Evolutionary conservation across 2,113 vertebrate species (phyloP).

Genomic region (Sylvilagus bachmani): DNA sequence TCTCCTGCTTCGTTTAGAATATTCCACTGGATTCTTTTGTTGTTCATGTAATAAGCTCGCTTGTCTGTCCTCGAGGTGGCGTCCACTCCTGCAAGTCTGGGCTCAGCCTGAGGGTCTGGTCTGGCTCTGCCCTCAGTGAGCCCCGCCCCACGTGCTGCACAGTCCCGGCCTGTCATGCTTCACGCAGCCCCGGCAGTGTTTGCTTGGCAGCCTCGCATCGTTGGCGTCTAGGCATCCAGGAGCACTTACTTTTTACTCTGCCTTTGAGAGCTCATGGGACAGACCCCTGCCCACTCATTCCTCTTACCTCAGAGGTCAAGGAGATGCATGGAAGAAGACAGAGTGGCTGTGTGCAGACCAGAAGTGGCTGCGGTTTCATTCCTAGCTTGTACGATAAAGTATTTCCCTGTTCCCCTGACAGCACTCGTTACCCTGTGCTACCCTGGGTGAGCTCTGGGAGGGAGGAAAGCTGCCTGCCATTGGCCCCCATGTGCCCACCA

Average conservation of each 20-base stretch:
- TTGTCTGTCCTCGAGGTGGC: neutral
- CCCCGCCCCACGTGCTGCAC: accelerated
- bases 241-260: neutral
- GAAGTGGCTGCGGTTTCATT: neutral
- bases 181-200: neutral
- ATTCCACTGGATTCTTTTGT: neutral
- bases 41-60: neutral
- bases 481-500: neutral
- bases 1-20: too few species aligned
- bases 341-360: neutral
- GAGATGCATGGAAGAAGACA: neutral
- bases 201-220: neutral
- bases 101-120: neutral
- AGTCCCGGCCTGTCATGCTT: neutral
- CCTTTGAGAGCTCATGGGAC: neutral
- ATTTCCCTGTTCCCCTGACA: neutral
- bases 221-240: neutral
- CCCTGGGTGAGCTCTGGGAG: neutral
- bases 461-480: neutral
- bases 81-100: neutral
- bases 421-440: neutral
- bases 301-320: too few species aligned
- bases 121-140: neutral
- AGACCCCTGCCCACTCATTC: neutral
- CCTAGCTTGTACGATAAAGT: neutral